Conservation (phyloP, 2,888 invertebrate species). For the Cheilosia variabilis region DNA sequence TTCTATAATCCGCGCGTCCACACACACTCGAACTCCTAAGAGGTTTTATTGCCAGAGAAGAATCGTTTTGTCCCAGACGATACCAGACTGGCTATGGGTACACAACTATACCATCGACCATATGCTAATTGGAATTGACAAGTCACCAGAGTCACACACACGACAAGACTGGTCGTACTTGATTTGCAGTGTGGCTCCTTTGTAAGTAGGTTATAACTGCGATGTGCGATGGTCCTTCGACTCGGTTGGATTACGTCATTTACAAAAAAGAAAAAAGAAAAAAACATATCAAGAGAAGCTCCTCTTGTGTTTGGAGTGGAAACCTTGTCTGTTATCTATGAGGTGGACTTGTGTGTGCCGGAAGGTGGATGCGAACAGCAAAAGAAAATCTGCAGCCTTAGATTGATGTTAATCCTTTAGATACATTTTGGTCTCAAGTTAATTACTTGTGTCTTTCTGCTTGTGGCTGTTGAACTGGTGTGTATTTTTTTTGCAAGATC, state of each 20-base stretch:
- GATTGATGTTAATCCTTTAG: constrained; percentile 59
- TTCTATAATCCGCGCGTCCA: constrained; percentile 48
- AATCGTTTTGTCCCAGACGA: constrained; percentile 62
- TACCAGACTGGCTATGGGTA: constrained; percentile 33
- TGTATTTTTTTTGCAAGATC: constrained; percentile 37
- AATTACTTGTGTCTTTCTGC: constrained; percentile 29
- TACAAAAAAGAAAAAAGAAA: neutral
- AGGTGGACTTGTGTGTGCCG: constrained; percentile 45
- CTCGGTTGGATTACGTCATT: constrained; percentile 61
- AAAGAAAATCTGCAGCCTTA: constrained; percentile 12
- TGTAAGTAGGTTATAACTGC: constrained; percentile 65
- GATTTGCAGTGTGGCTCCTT: constrained; percentile 52
- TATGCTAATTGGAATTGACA: constrained; percentile 74
- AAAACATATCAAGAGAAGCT: neutral
- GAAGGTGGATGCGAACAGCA: constrained; percentile 36
- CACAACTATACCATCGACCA: constrained; percentile 50
- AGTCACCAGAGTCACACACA: constrained; percentile 55
- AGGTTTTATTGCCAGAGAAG: constrained; percentile 1
- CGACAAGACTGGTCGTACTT: constrained; percentile 36
- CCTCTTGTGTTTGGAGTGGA: neutral
- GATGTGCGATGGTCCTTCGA: constrained; percentile 57
- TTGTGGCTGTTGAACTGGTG: neutral
- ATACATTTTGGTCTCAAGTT: constrained; percentile 45
- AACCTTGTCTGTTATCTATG: constrained; percentile 23
- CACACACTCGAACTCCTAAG: neutral